phyloP scores from a whole-genome alignment of 2,888 invertebrate genomes.

The Ceramica pisi region DNA sequence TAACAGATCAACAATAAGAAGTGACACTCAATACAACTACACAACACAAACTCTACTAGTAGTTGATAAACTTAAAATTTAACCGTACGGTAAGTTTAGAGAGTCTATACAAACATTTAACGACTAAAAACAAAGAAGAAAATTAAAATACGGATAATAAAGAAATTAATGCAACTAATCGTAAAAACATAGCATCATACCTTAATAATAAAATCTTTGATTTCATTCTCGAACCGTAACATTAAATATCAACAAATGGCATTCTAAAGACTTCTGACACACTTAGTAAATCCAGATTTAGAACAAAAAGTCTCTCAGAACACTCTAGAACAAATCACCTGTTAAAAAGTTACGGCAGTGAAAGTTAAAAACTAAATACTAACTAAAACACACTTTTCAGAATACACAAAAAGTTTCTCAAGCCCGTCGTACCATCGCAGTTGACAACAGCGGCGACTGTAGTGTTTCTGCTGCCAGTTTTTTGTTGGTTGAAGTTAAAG shows the following conservation, averaged over 20 bases:
- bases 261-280: constrained; percentile 26
- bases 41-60: constrained; percentile 32
- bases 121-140: not conserved
- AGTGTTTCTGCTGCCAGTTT: constrained; percentile 62
- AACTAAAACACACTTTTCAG: constrained; percentile 80
- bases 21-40: constrained; percentile 31
- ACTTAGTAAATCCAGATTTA: constrained; percentile 13
- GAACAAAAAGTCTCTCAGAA: constrained; percentile 17
- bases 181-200: constrained; percentile 4
- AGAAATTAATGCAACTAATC: constrained; percentile 6
- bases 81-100: not conserved
- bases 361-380: constrained; percentile 16
- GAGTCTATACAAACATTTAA: not conserved
- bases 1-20: constrained; percentile 41
- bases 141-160: not conserved
- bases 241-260: constrained; percentile 28
- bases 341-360: constrained; percentile 17
- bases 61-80: not conserved
- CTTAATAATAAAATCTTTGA: constrained; percentile 13
- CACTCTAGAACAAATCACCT: constrained; percentile 20
- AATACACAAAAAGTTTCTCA: constrained; percentile 85
- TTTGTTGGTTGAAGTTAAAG: constrained; percentile 66
- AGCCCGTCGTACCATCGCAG: constrained; percentile 78
- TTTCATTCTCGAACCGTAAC: constrained; percentile 2
- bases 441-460: constrained; percentile 73